Evolutionary conservation across 2,113 vertebrate genomes (phyloP), one percentile per base, ranked within the genome.

Genomic region (Suricata suricatta): DNA sequence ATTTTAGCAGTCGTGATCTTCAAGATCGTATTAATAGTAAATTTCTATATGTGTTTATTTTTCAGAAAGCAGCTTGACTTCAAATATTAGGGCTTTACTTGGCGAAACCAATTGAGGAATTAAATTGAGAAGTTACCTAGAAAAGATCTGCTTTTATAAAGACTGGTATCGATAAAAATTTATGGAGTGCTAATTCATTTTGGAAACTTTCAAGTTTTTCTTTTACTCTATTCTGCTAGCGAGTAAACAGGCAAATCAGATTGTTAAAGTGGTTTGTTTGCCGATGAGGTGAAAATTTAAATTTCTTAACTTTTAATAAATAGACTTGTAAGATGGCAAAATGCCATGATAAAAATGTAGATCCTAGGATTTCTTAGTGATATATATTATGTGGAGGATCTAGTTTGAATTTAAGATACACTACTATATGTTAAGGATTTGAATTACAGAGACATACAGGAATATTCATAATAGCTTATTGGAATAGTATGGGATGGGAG

Each of bases 331-430:
- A 52, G 52, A 90, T 79, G 27, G 72, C 81, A 76, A 64, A 95
- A 79, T 86, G 52, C 19, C 29, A 88, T 96, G 86, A 64, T 95
- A 88, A 95, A 97, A 85, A 72, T 72, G 35, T 71, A 72, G n/a
- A 44, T 82, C 13, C 50, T 83, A 33, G 47, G 19, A 71, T 85
- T 97, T 93, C 50, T 47, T 88, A 93, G 50, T 14, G 68, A 47
- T 90, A 29, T 52, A 29, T 10, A 41, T 31, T 83, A 83, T n/a
- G 2, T 83, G n/a, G 82, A 93, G 9, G 81, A 84, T 76, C 47
- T 71, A 50, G 47, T 64, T 95, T 96, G 71, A 88, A 35, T 81
- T 90, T 52, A 57, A 60, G 64, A 84, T 52, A 31, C 4, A 69
- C 19, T 80, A 2, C 63, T 71, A 31, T 25, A 52, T 16, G 85